Base-by-base conservation (phyloP, 2,797 vertebrate genomes). In the Silurus aristotelis region DNA sequence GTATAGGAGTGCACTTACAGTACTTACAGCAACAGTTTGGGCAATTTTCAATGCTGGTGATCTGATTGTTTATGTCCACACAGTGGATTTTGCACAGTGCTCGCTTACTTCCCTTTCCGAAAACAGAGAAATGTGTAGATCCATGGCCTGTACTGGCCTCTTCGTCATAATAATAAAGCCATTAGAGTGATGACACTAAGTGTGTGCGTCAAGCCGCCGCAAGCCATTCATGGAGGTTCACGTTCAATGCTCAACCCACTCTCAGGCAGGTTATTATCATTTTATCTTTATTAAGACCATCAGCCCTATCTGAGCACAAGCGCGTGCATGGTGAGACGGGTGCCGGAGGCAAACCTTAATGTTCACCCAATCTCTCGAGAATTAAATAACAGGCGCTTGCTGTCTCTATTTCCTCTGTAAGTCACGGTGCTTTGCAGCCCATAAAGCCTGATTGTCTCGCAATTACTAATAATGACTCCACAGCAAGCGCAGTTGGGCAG, bases 371-470 rank as follows among this genome's bases (percentile, higher is more conserved):
- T 94, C 94, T 92, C 93, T 84, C 88, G 92, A 93, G 93, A 94
- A 95, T 94, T 94, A 95, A 94, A 95, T 94, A 93, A 93, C 90
- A 91, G 80, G 56, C 82, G 66, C 79, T 81, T 90, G 87, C 90
- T 89, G 90, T 90, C 91, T 81, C 92, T 90, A 92, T 94, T 94
- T 94, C 91, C 90, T 88, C 89, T 90, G 90, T 92, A 93, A 92
- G 92, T 91, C 91, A 91, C 92, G 93, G 92, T 90, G 93, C 84
- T 91, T 90, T 87, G 76, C 88, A 79, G 93, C 91, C 92, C 92
- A 95, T 95, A 95, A 95, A 95, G 93, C 91, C 93, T 95, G 94
- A 95, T 95, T 95, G 94, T 95, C 95, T 96, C 92, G 93, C 94
- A 94, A 95, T 94, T 95, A 94, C 92, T 93, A 94, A 94, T 95